Evolutionary conservation across 2,797 vertebrate genomes (phyloP).

Genomic region (Lemur catta): DNA sequence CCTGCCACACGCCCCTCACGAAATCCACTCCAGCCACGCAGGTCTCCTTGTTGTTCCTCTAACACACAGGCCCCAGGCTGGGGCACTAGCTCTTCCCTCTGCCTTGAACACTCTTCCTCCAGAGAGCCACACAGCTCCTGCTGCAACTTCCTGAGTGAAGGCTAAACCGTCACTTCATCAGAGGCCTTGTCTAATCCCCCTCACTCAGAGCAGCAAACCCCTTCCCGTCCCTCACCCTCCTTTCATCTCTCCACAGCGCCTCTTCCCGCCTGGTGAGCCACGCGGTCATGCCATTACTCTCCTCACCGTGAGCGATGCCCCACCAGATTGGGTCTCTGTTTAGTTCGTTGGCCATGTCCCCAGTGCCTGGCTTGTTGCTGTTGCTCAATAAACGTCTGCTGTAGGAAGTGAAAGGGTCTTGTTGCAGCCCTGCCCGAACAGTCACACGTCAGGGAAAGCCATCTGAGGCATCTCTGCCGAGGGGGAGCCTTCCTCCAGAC

Average conservation of each 20-base stretch:
- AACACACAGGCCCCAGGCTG: neutral
- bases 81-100: neutral
- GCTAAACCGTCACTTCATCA: neutral
- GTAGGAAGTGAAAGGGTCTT: neutral
- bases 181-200: neutral
- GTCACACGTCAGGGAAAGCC: neutral
- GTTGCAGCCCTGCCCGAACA: neutral
- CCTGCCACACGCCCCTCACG: neutral
- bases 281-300: neutral
- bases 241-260: neutral
- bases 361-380: neutral
- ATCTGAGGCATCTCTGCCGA: neutral
- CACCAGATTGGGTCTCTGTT: neutral
- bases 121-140: neutral
- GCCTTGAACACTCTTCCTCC: neutral
- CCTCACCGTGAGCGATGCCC: neutral
- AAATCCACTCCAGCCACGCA: neutral
- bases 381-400: neutral
- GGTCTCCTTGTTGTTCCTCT: neutral
- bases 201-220: neutral
- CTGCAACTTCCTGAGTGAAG: neutral
- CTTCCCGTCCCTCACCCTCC: neutral
- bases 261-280: neutral
- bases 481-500: neutral
- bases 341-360: neutral